These are phyloP conservation scores for Patiria miniata DNA, from an alignment of 35 echinoderm and acorn worm genomes.

Conservation along the genomic window DNA sequence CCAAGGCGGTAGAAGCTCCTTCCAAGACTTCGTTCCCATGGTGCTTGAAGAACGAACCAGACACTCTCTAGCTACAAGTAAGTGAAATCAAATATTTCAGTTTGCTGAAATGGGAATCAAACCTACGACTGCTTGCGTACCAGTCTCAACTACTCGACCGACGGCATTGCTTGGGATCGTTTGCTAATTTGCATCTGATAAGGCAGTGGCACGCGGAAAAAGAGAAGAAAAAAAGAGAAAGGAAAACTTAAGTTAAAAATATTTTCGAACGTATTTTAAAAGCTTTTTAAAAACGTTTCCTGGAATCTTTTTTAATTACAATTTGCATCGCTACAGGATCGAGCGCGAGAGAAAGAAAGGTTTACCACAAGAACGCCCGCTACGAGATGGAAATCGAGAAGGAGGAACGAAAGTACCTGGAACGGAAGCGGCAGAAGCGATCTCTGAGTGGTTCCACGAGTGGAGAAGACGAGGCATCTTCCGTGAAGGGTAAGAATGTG, in stretches of 20 bases:
- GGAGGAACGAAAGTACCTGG: constrained; percentile 47
- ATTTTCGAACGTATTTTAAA: too few species aligned
- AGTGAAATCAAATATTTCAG: not conserved
- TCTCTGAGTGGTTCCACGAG: constrained; percentile 15
- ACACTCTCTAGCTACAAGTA: constrained; percentile 19
- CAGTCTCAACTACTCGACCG: too few species aligned
- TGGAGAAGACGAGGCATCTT: constrained; percentile 6
- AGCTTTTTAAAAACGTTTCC: too few species aligned
- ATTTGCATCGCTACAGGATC: not conserved
- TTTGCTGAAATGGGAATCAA: too few species aligned
- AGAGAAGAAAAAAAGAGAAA: too few species aligned
- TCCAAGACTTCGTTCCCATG: constrained; percentile 53
- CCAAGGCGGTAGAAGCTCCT: not conserved
- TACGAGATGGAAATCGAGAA: constrained; percentile 86
- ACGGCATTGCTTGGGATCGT: too few species aligned
- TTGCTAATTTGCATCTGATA: too few species aligned
- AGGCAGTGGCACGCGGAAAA: too few species aligned
- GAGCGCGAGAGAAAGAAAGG: not conserved
- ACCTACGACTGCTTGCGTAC: too few species aligned
- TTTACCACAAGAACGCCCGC: constrained; percentile 66
- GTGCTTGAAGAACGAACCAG: constrained; percentile 57
- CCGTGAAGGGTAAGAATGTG: not conserved
- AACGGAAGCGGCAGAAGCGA: constrained; percentile 50
- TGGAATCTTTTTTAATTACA: not conserved
- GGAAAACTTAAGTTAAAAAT: too few species aligned